phyloP scores from a whole-genome alignment of 2,113 vertebrate genomes.

The Pogonocichla stellata region DNA sequence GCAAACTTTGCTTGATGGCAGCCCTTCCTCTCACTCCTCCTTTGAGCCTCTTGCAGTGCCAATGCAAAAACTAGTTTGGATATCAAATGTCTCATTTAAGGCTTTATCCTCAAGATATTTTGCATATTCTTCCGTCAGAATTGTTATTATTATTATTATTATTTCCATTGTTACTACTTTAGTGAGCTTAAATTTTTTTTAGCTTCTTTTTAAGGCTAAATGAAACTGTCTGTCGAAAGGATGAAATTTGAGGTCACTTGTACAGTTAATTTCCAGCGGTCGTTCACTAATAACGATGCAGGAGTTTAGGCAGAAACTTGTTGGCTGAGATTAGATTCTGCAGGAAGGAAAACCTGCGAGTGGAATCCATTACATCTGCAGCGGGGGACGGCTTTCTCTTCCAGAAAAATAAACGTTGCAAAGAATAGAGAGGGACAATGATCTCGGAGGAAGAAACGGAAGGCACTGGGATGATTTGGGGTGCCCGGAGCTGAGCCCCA shows the following conservation, averaged over 20 bases:
- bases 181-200: neutral
- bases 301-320: slow-evolving; percentile 27
- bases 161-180: too few species aligned
- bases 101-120: neutral
- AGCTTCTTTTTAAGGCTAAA: neutral
- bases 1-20: slow-evolving; percentile 32
- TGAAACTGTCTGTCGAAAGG: neutral
- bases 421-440: neutral
- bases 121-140: neutral
- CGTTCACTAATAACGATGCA: slow-evolving; percentile 13
- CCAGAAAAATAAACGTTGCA: neutral
- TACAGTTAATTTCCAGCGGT: neutral
- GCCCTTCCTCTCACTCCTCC: neutral
- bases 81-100: neutral
- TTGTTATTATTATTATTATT: neutral
- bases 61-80: neutral
- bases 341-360: neutral
- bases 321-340: neutral
- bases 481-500: neutral
- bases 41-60: neutral
- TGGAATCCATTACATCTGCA: neutral
- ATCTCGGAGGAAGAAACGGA: neutral
- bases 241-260: neutral
- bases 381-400: neutral
- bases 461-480: neutral